Base-by-base conservation (phyloP, 2,113 vertebrate genomes). In the Tupaia chinensis region DNA sequence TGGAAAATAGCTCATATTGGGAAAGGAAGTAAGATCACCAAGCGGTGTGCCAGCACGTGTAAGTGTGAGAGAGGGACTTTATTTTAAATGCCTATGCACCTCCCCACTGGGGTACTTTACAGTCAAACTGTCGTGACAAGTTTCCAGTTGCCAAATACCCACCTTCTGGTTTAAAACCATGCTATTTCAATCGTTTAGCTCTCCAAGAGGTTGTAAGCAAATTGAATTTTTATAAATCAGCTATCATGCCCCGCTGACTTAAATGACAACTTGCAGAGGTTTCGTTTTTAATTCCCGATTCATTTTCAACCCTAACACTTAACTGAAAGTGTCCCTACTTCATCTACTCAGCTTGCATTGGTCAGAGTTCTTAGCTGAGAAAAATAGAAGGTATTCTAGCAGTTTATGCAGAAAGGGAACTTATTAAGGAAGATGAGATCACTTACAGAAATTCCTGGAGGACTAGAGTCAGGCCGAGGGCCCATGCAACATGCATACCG, bases 201-300 rank as follows among this genome's bases (percentile, higher is more conserved):
- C 83, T 81, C 83, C 56, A 89, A 76, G 83, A 84, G 56, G 63
- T 34, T 70, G 65, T 85, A 80, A 84, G n/a, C 32, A 96, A 76
- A 93, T n/a, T 88, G 73, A 66, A 85, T 81, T 93, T 93, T 95
- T 93, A 44, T 65, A 86, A 93, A 81, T 72, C 78, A 91, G 20
- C 63, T 63, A 20, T 81, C 17, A 8, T 65, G 70, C 78, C n/a
- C 78, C 83, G 72, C 27, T 81, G 87, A 63, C 63, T 93, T 91
- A 96, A 91, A 89, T 88, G 68, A 95, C 72, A 88, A 81, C 87
- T 97, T 76, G 58, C n/a, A 81, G 83, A 82, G 68, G 23, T 92
- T 95, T 93, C n/a, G 61, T 84, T 84, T 95, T 80, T 93, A 85
- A 93, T 91, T 88, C 72, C 68, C 60, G 27, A 76, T 72, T 93